Evolutionary conservation across 2,797 vertebrate genomes (phyloP).

Genomic region (Tapirus indicus): DNA sequence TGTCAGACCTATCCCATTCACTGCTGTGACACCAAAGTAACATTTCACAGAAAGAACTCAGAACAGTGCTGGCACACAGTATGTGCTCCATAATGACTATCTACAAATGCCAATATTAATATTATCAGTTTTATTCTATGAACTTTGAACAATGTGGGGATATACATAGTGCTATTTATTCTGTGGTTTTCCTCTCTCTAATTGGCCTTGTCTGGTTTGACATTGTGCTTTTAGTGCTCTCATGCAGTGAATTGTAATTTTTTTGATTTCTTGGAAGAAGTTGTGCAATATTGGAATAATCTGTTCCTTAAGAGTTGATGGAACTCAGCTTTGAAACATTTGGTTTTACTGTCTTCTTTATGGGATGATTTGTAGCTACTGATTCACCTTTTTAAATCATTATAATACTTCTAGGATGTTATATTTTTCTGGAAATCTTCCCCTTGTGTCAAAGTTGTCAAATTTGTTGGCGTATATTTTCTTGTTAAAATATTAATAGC

Average conservation of each 20-base stretch:
- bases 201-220: background rate
- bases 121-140: background rate
- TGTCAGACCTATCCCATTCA: accelerated
- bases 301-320: no score
- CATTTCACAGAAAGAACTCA: background rate
- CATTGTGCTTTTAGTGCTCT: background rate
- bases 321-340: no score
- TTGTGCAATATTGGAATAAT: background rate
- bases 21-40: no score
- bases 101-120: background rate
- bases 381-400: background rate
- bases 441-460: background rate
- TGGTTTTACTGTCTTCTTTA: no score
- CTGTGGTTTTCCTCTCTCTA: background rate
- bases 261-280: background rate
- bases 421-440: background rate
- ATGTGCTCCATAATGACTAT: background rate
- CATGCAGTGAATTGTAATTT: no score
- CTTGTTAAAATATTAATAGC: background rate
- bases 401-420: background rate
- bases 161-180: no score
- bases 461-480: background rate
- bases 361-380: background rate
- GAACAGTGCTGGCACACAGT: accelerated
- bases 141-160: background rate